Evolutionary conservation across 2,797 vertebrate genomes (phyloP), one percentile per base, ranked within the genome.

Genomic region (Fundulus diaphanus): DNA sequence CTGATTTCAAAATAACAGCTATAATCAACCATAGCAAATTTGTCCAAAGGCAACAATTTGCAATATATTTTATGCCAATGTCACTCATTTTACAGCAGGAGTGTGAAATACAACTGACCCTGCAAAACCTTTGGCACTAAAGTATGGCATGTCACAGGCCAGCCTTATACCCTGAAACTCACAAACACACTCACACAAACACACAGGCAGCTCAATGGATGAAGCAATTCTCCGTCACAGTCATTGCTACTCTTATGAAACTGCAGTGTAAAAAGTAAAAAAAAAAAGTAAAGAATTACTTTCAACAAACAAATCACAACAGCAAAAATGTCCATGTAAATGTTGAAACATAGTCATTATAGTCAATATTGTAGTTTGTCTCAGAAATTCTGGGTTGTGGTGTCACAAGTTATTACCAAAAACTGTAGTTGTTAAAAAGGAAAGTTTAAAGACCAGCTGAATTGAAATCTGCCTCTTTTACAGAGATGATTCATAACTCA

Each of bases 61-160:
- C 42, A 9, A 70, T 70, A 37, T 83, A 74, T 85, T 91, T 87
- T 90, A 69, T 84, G 90, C 76, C 56, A 74, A 74, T 87, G 87
- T 88, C 88, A 82, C 73, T 94, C 68, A 89, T 91, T 95, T 94
- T 92, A 81, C 90, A 93, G 74, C 78, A 87, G 82, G 78, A 72
- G 85, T 94, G 93, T 90, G 91, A 95, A 95, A 95, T 94, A 90
- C 88, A 90, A 91, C 77, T 88, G 88, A 90, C 84, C 84, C 86
- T 88, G 85, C 78, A 89, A 92, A 92, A 90, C 82, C 85, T 84
- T 82, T 93, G 90, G 76, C 90, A 88, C 88, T 82, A 70, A 81
- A 79, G 88, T 92, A 93, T 82, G 93, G 82, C 92, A 94, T 94
- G 90, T 93, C 91, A 92, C 93, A 93, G 87, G 84, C 73, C 86